Evolutionary conservation across 2,888 invertebrate genomes (phyloP), one percentile per base, ranked within the genome.

Genomic region (Dinocampus coccinellae): DNA sequence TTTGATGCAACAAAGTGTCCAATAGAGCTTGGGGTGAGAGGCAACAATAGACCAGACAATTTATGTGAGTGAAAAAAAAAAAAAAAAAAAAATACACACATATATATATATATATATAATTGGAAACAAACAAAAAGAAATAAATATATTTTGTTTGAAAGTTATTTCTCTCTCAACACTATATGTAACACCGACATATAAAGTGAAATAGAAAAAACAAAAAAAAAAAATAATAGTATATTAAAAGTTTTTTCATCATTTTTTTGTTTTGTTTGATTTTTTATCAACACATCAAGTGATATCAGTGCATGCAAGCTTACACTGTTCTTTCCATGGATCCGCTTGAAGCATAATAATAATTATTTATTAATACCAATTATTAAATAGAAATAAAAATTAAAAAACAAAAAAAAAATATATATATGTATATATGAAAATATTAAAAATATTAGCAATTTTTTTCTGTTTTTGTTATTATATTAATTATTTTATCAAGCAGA

Each of bases 311-410:
- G 78, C 78, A 71, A 76, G 81, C 82, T 83, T 83, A 83, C 81
- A 74, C 81, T 79, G 72, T 75, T 75, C 67, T 69, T 77, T 78
- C 77, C 76, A 73, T 73, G 75, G 75, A 70, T 81, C 80, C 80
- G 73, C 82, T 82, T 82, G 75, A 81, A 82, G 81, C 79, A 83
- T 75, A 77, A 80, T 75, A 73, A 82, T 57, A 76, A 78, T 77
- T 75, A 77, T 60, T 69, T 73, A 78, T 78, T 78, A 79, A 73
- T 80, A 75, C 74, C 29, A 58, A 39, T 26, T 65, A 60, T 64
- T 62, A 69, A 58, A 16, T 67, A 64, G 69, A 67, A 61, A 42
- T 70, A 42, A 47, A 13, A 36, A 29, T 29, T 3, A 20, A 29
- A 66, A n/a, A 65, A 55, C 36, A n/a, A n/a, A n/a, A n/a, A n/a